Base-by-base conservation (phyloP, 2,113 vertebrate genomes). In the Alaudala cheleensis region DNA sequence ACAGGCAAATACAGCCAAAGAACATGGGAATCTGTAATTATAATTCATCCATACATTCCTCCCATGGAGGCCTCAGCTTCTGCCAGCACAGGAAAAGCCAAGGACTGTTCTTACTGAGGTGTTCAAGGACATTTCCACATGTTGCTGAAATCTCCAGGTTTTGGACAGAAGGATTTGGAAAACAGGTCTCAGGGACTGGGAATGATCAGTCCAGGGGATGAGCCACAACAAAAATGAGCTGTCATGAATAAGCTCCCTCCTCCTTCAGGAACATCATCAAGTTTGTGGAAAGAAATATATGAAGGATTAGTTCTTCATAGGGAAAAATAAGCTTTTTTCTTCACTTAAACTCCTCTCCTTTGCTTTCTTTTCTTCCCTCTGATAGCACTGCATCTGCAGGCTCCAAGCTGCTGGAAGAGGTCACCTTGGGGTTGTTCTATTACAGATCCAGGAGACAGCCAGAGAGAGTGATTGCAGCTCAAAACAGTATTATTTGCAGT, bases 351-450 rank as follows among this genome's bases (percentile, higher is more conserved):
- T 39, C 11, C 7, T 73, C 23, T 66, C 18, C 34, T 67, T 64
- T 70, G 6, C 20, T 93, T 61, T 47, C 40, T 37, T 88, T 88
- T 73, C 79, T 81, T 94, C 31, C 28, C 24, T 70, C 39, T 61
- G 79, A 47, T n/a, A 83, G 28, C 60, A 45, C 6, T 90, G 72
- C 28, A 34, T 66, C 67, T 81, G 65, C 77, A 79, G 40, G 40
- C 83, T 90, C 44, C 53, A 17, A 47, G 65, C 82, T 94, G 61
- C 88, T 95, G 57, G 17, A 64, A 85, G 69, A 84, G 84, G 95
- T 97, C 89, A 95, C 94, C 83, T 96, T 96, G 85, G 54, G 57
- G 45, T 70, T 92, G 67, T 29, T 94, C 82, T 77, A 16, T 20
- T 61, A 76, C 85, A 88, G 90, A 83, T 71, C 50, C 40, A 92